A percentile compares a stretch with the other conserved stretches of the same genome.
Evolutionary conservation across 2,113 vertebrate species (phyloP).

Genomic region (Nothoprocta perdicaria): DNA sequence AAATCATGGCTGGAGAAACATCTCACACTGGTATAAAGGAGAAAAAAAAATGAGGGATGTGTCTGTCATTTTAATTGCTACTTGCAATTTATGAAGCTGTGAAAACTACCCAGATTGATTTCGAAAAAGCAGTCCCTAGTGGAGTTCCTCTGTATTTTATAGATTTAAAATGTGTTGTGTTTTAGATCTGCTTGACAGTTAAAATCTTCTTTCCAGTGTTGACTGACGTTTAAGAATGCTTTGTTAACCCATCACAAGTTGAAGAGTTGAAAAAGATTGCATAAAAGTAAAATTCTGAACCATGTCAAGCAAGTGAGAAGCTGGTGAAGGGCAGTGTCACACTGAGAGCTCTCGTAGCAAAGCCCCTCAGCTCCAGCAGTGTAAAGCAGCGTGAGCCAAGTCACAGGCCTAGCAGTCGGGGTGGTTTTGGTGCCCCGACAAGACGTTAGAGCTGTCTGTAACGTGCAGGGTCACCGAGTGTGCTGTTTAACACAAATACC

Average conservation of each 20-base stretch:
- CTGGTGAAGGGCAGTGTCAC: neutral
- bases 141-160: neutral
- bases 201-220: neutral
- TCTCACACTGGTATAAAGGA: neutral
- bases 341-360: neutral
- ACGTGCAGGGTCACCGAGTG: neutral
- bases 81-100: neutral
- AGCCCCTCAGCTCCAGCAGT: neutral
- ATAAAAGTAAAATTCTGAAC: neutral
- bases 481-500: neutral
- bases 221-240: neutral
- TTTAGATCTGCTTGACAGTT: neutral
- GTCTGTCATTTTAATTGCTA: neutral
- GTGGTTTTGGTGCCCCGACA: neutral
- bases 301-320: neutral
- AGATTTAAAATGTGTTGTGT: neutral
- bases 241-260: constrained; percentile 3
- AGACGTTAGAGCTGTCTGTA: neutral
- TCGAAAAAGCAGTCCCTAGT: neutral
- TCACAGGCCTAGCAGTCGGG: neutral
- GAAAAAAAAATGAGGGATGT: neutral
- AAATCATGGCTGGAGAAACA: neutral
- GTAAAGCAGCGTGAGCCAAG: neutral
- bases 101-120: neutral
- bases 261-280: neutral